Percentiles rank a stretch among this genome's conserved stretches.
phyloP scores from a whole-genome alignment of 2,113 vertebrate species.

The Thermophis baileyi region DNA sequence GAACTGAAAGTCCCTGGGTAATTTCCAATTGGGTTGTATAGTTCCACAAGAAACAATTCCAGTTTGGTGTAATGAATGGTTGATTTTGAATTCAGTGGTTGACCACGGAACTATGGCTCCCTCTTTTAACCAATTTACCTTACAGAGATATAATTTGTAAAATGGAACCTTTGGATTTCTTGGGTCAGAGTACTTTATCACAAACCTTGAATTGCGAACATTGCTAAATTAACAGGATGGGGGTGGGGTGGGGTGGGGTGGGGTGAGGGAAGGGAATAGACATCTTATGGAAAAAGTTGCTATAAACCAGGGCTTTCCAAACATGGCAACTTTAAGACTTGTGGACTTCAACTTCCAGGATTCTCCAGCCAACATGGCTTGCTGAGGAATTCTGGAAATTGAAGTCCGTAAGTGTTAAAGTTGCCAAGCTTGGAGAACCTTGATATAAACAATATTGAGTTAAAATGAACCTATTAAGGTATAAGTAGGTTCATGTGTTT shows the following conservation, averaged over 20 bases:
- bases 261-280: not conserved
- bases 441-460: not conserved
- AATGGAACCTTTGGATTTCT: not conserved
- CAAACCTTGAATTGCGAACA: not conserved
- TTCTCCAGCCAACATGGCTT: not conserved
- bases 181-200: not conserved
- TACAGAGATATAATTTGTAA: not conserved
- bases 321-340: not conserved
- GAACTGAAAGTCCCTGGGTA: not conserved
- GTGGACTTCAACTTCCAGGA: not conserved
- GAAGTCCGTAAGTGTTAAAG: not conserved
- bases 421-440: not conserved
- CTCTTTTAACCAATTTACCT: not conserved
- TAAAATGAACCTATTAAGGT: not conserved
- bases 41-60: not conserved
- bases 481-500: not conserved
- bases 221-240: not conserved
- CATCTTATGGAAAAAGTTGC: not conserved
- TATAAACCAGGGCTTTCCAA: not conserved
- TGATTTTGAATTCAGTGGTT: not conserved
- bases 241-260: accelerated
- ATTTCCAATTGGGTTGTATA: not conserved
- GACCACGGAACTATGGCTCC: no score
- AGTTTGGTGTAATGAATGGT: not conserved
- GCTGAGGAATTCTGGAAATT: not conserved